Base-by-base conservation (phyloP, 2,888 invertebrate genomes). In the Cantharis rufa region DNA sequence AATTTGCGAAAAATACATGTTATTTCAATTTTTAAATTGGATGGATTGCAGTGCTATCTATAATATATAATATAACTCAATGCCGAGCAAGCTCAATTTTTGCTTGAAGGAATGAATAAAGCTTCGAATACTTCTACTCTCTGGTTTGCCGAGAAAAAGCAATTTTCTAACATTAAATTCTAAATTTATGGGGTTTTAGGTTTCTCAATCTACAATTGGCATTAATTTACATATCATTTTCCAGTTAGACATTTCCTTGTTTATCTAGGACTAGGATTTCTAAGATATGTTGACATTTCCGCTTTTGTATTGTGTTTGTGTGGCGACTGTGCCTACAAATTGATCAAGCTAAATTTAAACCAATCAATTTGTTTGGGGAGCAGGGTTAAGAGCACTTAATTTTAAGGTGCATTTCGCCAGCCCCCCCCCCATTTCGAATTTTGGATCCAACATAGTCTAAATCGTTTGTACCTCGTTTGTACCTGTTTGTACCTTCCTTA, bases 111-210 rank as follows among this genome's bases (percentile, higher is more conserved):
- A 70, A 48, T 48, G 74, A 74, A 70, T 63, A 64, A 70, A 76
- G 61, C 70, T n/a, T 24, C 24, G 63, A 76, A 69, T 32, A 69
- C 18, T 62, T 69, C 28, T 69, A 72, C 72, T 72, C 72, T 70
- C 76, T 32, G 63, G 48, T n/a, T 48, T 27, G 69, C 32, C 15
- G 27, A 69, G 72, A n/a, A 72, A 72, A 76, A 70, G 72, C 76
- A 76, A 76, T 76, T 76, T 76, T 76, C 72, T 72, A 76, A 76
- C 76, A 76, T 70, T 76, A 76, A 76, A 76, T 72, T 76, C 72
- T 28, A 48, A 76, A 76, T 76, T 76, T 76, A 62, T 72, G 72
- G 64, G 70, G 76, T 76, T 76, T 75, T 72, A 72, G 72, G 76
- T 76, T 76, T 76, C 76, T 69, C 69, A 72, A 69, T 76, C 18